phyloP scores from a whole-genome alignment of 2,113 vertebrate species.

The Ceyx melanurus region DNA sequence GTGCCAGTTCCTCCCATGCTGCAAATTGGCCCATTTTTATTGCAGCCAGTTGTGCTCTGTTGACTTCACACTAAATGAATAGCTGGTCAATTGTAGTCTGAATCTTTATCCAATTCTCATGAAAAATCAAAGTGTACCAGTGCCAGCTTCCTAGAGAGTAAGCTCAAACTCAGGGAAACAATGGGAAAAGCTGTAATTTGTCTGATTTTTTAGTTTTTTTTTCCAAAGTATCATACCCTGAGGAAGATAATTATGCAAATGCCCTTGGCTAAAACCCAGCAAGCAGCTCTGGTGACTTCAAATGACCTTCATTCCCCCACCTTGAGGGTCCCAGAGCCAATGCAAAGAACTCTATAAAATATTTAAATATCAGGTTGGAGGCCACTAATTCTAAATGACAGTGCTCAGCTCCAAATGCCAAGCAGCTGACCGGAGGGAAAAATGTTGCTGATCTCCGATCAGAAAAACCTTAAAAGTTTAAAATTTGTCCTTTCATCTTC shows the following conservation, averaged over 20 bases:
- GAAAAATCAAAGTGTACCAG: background rate
- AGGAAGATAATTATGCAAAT: background rate
- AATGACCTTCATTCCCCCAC: background rate
- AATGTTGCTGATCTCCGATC: background rate
- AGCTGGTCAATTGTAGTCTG: background rate
- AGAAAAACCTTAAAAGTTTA: background rate
- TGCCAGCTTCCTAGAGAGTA: background rate
- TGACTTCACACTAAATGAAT: background rate
- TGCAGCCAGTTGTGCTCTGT: background rate
- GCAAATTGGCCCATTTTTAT: background rate
- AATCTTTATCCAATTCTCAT: background rate
- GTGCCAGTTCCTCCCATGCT: background rate
- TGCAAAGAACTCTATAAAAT: background rate
- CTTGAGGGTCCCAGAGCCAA: background rate
- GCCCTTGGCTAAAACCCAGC: background rate
- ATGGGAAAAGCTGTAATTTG: background rate
- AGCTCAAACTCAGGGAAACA: background rate
- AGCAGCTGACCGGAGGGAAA: background rate
- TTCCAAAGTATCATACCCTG: background rate
- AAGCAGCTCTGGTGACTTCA: background rate
- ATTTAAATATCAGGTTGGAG: background rate
- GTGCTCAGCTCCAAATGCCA: background rate
- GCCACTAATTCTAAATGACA: background rate
- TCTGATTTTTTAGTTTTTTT: background rate
- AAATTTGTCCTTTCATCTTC: conserved; percentile 25